Evolutionary conservation across 2,888 invertebrate genomes (phyloP), one percentile per base, ranked within the genome.

Genomic region (Lithophane semibrunnea): DNA sequence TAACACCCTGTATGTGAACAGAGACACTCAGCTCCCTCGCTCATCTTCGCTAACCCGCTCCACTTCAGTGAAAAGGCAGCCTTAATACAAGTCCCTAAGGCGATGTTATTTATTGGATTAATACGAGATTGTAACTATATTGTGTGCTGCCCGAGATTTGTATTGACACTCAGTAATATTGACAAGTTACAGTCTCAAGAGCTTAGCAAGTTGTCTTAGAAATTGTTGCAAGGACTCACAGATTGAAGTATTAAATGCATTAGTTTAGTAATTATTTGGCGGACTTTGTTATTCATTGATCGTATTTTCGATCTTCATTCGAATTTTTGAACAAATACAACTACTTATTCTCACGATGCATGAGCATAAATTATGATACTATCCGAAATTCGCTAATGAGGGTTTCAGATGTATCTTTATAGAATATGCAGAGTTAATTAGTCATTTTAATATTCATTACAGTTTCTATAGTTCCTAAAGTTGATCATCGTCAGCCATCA

Each of bases 61-160:
- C 10, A 29, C 52, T 52, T 10, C 37, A 73, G 47, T 54, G 10
- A 3, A 47, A 8, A 65, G 13, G 18, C 37, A 73, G 24, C 73
- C 61, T 71, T 70, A 66, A 29, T 24, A 24, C 52, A 21, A n/a
- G n/a, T 74, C 82, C 81, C 79, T 24, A 24, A 58, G 71, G 84
- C 78, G 24, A 63, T 68, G 68, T 72, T 67, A 80, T 80, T 80
- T 82, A 86, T 87, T 84, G 78, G 80, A 84, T 86, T 84, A 80
- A 81, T 84, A 75, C 73, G 47, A 77, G 77, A 80, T 77, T 73
- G 82, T 67, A 49, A 69, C 75, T 73, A 64, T 63, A 80, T 80
- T 77, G 82, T 80, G 58, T 70, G 79, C 58, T 79, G 64, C 64
- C 69, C 74, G 60, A 66, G 73, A 75, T 75, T 77, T 64, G 63